Percentiles rank a stretch among this genome's conserved stretches.
Conservation (phyloP, 2,797 vertebrate species). For the Hypotaenidia okinawae region DNA sequence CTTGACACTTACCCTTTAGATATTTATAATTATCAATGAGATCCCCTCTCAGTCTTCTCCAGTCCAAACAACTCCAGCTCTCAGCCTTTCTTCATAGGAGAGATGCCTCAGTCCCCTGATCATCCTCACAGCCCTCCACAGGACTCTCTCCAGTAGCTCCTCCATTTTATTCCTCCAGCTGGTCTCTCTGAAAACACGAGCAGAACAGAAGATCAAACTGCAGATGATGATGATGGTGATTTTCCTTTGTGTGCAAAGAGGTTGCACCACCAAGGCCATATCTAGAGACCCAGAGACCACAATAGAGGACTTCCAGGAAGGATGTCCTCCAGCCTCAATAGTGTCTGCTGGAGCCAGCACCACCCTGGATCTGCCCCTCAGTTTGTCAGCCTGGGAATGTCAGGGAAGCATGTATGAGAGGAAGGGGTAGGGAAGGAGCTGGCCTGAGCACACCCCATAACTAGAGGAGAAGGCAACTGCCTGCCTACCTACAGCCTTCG, state of each 20-base stretch:
- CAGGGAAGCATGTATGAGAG: fast-evolving
- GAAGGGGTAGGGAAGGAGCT: not conserved
- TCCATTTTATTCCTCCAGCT: not conserved
- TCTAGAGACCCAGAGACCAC: not conserved
- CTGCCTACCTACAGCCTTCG: not conserved
- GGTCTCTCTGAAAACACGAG: not conserved
- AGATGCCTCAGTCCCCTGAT: no score
- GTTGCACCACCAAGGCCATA: fast-evolving
- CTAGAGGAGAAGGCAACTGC: not conserved
- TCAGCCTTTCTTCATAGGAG: no score
- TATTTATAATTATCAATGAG: no score
- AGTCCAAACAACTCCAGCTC: no score
- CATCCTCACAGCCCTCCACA: no score
- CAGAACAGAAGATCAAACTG: not conserved
- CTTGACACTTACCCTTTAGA: no score
- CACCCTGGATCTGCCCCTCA: not conserved
- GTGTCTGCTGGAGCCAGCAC: not conserved
- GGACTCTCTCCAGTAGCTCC: not conserved
- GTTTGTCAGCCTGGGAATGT: not conserved
- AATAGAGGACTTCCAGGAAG: not conserved
- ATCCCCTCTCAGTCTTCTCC: no score
- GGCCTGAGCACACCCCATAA: not conserved
- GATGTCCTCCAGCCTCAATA: not conserved
- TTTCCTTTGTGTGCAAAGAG: not conserved
- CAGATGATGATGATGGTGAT: not conserved